Evolutionary conservation across 2,888 invertebrate genomes (phyloP).

Genomic region (Aproaerema taeniolella): DNA sequence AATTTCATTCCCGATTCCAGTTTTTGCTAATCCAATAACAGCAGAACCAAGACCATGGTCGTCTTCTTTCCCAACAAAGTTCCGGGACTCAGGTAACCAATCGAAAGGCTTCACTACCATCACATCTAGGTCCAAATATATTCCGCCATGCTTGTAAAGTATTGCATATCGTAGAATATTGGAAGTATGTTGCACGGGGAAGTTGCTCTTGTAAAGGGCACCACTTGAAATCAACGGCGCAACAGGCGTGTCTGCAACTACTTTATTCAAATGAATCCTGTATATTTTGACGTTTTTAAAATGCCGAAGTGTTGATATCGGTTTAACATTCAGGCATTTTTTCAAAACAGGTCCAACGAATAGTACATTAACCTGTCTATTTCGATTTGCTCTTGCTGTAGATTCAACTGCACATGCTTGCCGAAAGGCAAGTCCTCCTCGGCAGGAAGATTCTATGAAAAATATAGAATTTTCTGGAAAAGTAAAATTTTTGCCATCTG

Average conservation of each 20-base stretch:
- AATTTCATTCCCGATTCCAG: too few relatives aligned
- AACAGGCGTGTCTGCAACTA: background rate
- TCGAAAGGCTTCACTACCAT: too few relatives aligned
- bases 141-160: conserved; percentile 84
- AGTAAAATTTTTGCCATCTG: background rate
- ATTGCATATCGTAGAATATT: conserved; percentile 79
- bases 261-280: too few relatives aligned
- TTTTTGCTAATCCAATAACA: too few relatives aligned
- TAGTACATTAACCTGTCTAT: conserved; percentile 65
- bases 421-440: conserved; percentile 60
- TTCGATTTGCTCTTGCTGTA: conserved; percentile 77
- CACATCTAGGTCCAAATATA: too few relatives aligned
- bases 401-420: conserved; percentile 83
- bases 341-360: conserved; percentile 43
- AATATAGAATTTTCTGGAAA: conserved; percentile 53
- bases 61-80: conserved; percentile 80
- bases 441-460: too few relatives aligned
- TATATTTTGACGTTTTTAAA: too few relatives aligned
- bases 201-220: background rate
- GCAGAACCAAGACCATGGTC: too few relatives aligned
- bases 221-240: background rate
- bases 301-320: too few relatives aligned
- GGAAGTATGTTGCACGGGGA: conserved; percentile 44
- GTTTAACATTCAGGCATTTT: background rate
- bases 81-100: conserved; percentile 44